Percentiles rank a stretch among this genome's conserved stretches.
These are phyloP conservation scores for Sciurus vulgaris DNA, from an alignment of 2,797 vertebrate species.

Conservation along the genomic window DNA sequence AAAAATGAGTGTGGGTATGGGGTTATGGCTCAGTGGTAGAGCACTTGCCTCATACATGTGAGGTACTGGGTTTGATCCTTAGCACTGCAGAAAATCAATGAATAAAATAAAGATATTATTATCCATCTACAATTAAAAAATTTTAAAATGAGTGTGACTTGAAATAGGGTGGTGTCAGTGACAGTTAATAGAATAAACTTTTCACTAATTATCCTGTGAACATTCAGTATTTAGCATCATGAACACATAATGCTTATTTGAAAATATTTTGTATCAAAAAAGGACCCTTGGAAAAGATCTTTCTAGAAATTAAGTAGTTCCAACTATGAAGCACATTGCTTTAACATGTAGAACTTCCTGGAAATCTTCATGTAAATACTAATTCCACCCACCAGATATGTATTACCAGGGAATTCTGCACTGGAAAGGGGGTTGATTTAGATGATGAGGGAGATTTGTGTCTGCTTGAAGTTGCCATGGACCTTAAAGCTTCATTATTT, in stretches of 20 bases:
- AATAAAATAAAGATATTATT: too few relatives aligned
- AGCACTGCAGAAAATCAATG: too few relatives aligned
- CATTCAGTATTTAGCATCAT: conserved; percentile 13
- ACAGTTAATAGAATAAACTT: not conserved
- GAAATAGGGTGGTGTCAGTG: not conserved
- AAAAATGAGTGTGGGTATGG: too few relatives aligned
- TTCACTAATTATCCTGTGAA: conserved; percentile 16
- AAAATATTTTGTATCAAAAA: not conserved
- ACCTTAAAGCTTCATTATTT: not conserved
- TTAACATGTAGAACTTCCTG: conserved; percentile 1
- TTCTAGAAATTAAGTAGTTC: conserved; percentile 44
- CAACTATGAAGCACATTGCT: not conserved
- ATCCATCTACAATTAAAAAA: too few relatives aligned
- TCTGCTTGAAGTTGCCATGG: not conserved
- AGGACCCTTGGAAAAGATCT: not conserved
- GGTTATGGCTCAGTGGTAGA: too few relatives aligned
- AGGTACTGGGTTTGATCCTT: too few relatives aligned
- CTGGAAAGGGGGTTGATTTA: not conserved
- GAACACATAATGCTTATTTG: not conserved
- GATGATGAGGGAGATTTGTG: not conserved
- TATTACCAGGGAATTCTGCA: not conserved
- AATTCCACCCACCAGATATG: not conserved
- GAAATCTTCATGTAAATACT: not conserved
- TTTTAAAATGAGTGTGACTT: not conserved
- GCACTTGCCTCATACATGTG: too few relatives aligned